Conservation (phyloP, 2,797 vertebrate genomes). For the Neosilurus hyrtlii region DNA sequence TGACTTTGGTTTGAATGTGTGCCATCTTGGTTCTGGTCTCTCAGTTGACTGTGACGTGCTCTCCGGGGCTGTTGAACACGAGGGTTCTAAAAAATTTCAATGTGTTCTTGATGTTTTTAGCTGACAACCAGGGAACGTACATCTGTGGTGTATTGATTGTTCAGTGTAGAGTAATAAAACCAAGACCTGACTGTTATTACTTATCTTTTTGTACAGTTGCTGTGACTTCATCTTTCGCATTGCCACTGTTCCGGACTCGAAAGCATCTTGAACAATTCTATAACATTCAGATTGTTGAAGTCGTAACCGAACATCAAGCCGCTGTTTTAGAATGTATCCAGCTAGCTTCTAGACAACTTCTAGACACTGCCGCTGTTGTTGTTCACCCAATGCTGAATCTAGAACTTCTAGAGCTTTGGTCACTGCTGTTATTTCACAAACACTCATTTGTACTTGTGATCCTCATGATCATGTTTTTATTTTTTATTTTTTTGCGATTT, state of each 20-base stretch:
- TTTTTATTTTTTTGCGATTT: no score
- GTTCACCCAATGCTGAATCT: constrained; percentile 5
- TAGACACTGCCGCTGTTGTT: constrained; percentile 22
- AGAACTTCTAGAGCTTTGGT: not conserved
- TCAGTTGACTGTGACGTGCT: not conserved
- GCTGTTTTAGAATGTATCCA: constrained; percentile 9
- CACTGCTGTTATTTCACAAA: not conserved
- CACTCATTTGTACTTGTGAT: not conserved
- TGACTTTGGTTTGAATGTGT: not conserved
- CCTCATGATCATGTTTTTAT: not conserved
- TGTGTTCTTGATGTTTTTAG: constrained; percentile 54
- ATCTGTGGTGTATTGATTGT: constrained; percentile 61
- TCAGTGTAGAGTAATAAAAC: constrained; percentile 62
- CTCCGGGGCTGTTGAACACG: not conserved
- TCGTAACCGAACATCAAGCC: constrained; percentile 4
- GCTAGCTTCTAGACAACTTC: not conserved
- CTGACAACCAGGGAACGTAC: constrained; percentile 64
- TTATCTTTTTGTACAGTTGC: constrained; percentile 21
- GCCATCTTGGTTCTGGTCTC: not conserved
- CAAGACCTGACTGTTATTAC: constrained; percentile 74
- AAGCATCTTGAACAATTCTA: not conserved
- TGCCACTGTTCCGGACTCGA: not conserved
- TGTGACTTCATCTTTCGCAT: constrained; percentile 36
- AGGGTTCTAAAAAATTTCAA: not conserved
- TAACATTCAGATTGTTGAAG: not conserved